A percentile compares a stretch with the other conserved stretches of the same genome.
These are phyloP conservation scores for Pollimyrus isidori DNA, from an alignment of 2,113 vertebrate genomes.

Conservation along the genomic window DNA sequence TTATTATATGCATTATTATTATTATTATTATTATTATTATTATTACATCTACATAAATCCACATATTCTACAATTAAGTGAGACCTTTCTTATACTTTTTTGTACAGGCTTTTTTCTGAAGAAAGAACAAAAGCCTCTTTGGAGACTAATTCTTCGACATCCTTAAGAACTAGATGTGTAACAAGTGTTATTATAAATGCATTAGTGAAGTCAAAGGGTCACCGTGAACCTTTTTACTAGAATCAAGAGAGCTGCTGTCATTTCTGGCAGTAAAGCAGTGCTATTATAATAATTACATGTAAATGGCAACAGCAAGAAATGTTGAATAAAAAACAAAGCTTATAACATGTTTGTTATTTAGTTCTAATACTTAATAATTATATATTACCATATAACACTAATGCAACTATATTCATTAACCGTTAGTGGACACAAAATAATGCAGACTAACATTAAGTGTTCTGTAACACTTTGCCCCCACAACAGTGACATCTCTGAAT, in stretches of 20 bases:
- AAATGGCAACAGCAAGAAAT: conserved; percentile 23
- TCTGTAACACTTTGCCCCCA: neutral
- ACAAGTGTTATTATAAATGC: conserved; percentile 16
- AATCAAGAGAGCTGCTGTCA: neutral
- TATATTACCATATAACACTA: neutral
- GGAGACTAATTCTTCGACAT: neutral
- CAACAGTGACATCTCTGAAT: neutral
- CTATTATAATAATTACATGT: conserved; percentile 35
- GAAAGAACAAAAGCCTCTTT: neutral
- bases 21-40: neutral
- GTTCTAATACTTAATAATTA: neutral
- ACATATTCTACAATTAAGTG: neutral
- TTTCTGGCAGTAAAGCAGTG: conserved; percentile 2
- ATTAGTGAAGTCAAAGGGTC: conserved; percentile 10
- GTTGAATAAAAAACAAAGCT: neutral
- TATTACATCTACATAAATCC: neutral
- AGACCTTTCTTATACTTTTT: neutral
- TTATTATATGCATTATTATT: too few relatives aligned
- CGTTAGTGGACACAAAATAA: neutral
- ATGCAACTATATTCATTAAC: conserved; percentile 6
- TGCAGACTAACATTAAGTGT: neutral
- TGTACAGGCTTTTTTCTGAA: neutral
- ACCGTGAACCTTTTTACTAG: neutral
- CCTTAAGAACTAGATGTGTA: conserved; percentile 8
- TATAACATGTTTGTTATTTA: neutral